phyloP scores from a whole-genome alignment of 1,140 invertebrate genomes.

The Drosophila pachea region DNA sequence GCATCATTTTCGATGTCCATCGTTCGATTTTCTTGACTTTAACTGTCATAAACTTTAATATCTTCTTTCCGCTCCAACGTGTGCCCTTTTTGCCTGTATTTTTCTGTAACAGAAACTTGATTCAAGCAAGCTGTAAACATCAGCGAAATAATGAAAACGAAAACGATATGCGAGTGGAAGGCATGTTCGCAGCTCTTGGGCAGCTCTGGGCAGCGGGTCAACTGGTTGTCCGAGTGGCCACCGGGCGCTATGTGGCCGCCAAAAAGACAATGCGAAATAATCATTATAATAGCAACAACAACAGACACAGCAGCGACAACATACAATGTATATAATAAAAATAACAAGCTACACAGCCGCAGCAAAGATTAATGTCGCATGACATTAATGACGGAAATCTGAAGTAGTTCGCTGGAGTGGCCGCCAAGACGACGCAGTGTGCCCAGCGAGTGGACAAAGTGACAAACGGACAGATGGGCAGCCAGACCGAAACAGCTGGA shows the following conservation, averaged over 20 bases:
- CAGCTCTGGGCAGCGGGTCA: constrained; percentile 29
- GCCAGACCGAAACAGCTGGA: background rate
- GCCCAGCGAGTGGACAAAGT: background rate
- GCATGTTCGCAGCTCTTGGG: constrained; percentile 16
- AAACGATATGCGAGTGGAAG: constrained; percentile 22
- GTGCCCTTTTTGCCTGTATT: constrained; percentile 1
- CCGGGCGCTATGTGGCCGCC: constrained; percentile 28
- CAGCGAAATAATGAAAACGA: constrained; percentile 28
- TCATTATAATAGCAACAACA: constrained; percentile 40
- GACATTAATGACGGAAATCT: constrained; percentile 53
- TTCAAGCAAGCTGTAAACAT: constrained; percentile 24
- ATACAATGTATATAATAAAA: constrained; percentile 24
- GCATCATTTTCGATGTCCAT: background rate
- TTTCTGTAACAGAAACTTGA: constrained; percentile 37
- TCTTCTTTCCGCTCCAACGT: background rate
- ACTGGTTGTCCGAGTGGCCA: constrained; percentile 29
- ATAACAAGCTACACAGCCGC: constrained; percentile 35
- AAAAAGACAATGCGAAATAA: constrained; percentile 49
- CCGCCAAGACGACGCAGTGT: constrained; percentile 34
- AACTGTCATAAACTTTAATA: constrained; percentile 1
- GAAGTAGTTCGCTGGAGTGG: constrained; percentile 30
- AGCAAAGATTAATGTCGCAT: constrained; percentile 52
- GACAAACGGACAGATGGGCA: background rate
- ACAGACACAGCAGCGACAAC: constrained; percentile 1
- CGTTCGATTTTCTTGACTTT: background rate